These are phyloP conservation scores for Ammodramus savannarum DNA, from an alignment of 2,113 vertebrate species.

Conservation along the genomic window DNA sequence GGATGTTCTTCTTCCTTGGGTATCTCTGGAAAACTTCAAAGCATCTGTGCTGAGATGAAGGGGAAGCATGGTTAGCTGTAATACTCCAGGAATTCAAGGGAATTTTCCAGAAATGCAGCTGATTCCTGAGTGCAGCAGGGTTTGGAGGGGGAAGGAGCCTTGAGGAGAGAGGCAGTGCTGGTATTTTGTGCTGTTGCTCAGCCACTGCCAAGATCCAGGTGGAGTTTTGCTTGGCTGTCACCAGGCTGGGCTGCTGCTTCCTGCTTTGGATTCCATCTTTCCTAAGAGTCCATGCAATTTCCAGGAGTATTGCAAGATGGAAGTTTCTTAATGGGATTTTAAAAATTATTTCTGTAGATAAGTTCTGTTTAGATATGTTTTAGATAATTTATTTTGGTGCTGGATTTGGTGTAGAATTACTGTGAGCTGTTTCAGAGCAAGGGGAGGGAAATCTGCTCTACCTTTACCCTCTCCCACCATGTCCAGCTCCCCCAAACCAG, in stretches of 20 bases:
- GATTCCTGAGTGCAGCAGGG: background rate
- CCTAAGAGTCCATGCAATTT: background rate
- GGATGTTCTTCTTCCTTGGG: background rate
- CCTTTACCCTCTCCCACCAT: accelerated
- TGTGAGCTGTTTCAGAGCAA: background rate
- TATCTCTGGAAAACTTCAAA: constrained; percentile 28
- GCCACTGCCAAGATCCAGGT: background rate
- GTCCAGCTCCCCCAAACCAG: background rate
- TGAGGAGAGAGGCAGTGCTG: background rate
- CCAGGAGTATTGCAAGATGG: background rate
- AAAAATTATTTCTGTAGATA: background rate
- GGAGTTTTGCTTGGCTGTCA: background rate
- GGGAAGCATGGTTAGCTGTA: background rate
- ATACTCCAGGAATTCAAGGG: background rate
- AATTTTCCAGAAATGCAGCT: background rate
- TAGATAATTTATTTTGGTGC: background rate
- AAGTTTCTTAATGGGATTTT: background rate
- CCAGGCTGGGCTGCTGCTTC: background rate
- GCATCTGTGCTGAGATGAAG: background rate
- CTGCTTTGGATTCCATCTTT: background rate
- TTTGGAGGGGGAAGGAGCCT: background rate
- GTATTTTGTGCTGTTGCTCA: background rate
- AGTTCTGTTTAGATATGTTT: background rate
- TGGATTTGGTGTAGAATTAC: background rate
- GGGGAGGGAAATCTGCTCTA: background rate